Evolutionary conservation across 2,888 invertebrate genomes (phyloP).

Genomic region (Phaonia tiefii): DNA sequence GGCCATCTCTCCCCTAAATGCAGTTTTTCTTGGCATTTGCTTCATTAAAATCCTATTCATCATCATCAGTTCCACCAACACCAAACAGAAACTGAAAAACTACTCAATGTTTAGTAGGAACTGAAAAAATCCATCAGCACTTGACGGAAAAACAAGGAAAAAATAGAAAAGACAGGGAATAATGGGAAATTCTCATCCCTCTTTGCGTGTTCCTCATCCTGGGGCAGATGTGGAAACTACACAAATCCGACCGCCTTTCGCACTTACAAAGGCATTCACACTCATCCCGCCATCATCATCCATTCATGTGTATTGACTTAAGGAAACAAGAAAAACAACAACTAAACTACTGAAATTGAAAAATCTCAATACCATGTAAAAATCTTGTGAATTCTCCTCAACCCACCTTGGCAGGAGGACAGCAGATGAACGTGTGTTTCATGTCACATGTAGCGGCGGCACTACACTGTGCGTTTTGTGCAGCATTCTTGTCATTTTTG

Average conservation of each 20-base stretch:
- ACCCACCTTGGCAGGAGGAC: background rate
- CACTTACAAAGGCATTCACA: no score
- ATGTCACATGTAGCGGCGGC: conserved; percentile 41
- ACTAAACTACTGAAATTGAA: no score
- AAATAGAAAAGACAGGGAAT: background rate
- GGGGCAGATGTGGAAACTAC: no score
- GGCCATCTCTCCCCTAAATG: conserved; percentile 1
- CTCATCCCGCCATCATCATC: no score
- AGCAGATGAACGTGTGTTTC: conserved; percentile 45
- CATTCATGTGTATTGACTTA: no score
- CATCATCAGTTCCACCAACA: conserved; percentile 58
- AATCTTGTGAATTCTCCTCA: no score
- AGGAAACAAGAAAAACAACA: no score
- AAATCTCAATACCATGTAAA: no score
- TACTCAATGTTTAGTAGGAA: background rate
- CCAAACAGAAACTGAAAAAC: conserved; percentile 11
- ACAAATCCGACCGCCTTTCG: no score
- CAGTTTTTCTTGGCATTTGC: conserved; percentile 53
- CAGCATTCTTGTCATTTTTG: no score
- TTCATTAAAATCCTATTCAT: conserved; percentile 65
- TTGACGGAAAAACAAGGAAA: no score
- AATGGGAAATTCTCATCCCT: conserved; percentile 2
- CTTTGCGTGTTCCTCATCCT: background rate
- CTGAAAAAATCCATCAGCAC: conserved; percentile 11
- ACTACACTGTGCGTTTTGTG: no score